phyloP scores from a whole-genome alignment of 2,113 vertebrate genomes.

The Sylvietta virens region DNA sequence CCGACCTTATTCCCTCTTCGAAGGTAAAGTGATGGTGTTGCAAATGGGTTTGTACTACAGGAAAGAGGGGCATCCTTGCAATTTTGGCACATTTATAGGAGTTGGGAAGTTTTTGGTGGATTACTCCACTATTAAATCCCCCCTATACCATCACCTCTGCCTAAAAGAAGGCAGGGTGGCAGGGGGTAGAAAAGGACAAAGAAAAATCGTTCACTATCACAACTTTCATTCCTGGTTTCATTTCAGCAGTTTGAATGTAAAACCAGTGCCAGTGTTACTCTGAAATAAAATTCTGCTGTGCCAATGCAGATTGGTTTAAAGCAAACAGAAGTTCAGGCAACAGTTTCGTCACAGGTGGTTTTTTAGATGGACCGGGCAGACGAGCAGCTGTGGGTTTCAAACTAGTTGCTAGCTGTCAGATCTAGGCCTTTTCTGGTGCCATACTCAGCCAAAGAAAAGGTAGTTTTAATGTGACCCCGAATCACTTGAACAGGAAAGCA shows the following conservation, averaged over 20 bases:
- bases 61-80: background rate
- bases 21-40: constrained; percentile 78
- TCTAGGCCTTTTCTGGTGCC: background rate
- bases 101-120: background rate
- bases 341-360: background rate
- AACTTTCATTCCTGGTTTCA: background rate
- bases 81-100: background rate
- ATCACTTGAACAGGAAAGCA: background rate
- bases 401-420: background rate
- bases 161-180: background rate
- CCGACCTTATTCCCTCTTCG: constrained; percentile 95
- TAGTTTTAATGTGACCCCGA: background rate
- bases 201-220: background rate
- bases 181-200: background rate
- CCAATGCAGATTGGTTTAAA: background rate
- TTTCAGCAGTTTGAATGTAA: background rate
- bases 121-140: background rate
- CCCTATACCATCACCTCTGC: background rate
- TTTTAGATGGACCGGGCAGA: background rate
- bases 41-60: background rate
- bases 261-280: background rate
- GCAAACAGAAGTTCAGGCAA: background rate
- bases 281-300: background rate
- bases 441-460: background rate
- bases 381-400: background rate